Evolutionary conservation across 2,888 invertebrate species (phyloP), one percentile per base, ranked within the genome.

Genomic region (Bombylius major): DNA sequence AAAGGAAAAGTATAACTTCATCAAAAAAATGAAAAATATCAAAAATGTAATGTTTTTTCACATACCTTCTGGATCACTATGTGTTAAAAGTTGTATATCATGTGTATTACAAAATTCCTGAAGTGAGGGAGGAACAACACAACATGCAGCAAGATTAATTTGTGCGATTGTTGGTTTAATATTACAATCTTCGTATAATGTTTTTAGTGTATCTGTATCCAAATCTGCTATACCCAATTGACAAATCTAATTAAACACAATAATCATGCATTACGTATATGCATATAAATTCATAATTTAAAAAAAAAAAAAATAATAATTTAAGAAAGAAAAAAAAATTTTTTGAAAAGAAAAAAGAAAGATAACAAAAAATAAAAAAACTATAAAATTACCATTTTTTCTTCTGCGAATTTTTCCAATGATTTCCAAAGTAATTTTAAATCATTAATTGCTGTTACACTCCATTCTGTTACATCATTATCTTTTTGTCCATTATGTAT

Each of bases 31-130:
- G 8, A 36, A 36, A 36, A 36, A 36, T 36, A 23, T 23, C 3
- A 23, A 23, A 23, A 23, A 23, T 23, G 23, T 23, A 23, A 3
- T 23, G 23, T 1, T 36, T 4, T 36, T 36, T 7, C 8, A 36
- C 11, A 76, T 75, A 92, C 92, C 87, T 68, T 83, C 83, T 1
- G 95, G 92, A 74, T 99, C 98, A 66, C 89, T 93, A 71, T 99
- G 98, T 0, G 97, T 98, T 33, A 98, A 78, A 46, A 99, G 76
- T 69, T 95, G 94, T 59, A 99, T 87, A 66, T 92, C 90, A 66
- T 95, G 84, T 62, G 88, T 84, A 65, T 89, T 87, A 60, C 97
- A 93, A 76, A 91, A 98, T 61, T 84, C 82, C 71, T 91, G 87
- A 62, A 98, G 78, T 4, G 89, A 83, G 3, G 91, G 88, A 32